Percentiles rank a stretch among this genome's conserved stretches.
Conservation (phyloP, 2,888 invertebrate species). For the Rhagophthalmus giganteus region DNA sequence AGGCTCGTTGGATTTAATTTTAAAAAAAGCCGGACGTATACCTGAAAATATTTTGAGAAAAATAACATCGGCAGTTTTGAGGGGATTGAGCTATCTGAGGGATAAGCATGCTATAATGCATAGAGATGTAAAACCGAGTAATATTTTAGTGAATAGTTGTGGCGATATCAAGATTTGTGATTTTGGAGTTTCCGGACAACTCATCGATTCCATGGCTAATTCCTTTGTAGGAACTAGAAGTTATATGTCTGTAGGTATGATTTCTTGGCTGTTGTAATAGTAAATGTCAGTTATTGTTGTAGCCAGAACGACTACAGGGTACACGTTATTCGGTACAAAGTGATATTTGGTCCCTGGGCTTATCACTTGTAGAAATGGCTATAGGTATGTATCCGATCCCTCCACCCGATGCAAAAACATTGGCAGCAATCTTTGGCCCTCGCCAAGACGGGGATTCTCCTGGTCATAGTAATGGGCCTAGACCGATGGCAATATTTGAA, state of each 20-base stretch:
- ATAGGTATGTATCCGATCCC: constrained; percentile 99
- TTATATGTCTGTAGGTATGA: constrained; percentile 94
- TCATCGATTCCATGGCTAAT: constrained; percentile 99
- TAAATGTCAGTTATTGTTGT: too few relatives aligned
- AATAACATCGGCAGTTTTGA: constrained; percentile 81
- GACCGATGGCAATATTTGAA: constrained; percentile 99
- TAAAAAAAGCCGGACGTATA: constrained; percentile 95
- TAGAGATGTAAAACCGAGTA: constrained; percentile 97
- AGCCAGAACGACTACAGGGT: constrained; percentile 98
- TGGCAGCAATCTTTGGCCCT: constrained; percentile 80
- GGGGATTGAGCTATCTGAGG: constrained; percentile 93
- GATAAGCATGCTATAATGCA: constrained; percentile 97
- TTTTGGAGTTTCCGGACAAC: constrained; percentile 98
- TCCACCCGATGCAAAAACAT: constrained; percentile 86
- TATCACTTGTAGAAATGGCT: constrained; percentile 98
- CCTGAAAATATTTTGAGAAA: constrained; percentile 90
- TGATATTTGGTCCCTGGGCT: constrained; percentile 97
- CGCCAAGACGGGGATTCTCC: constrained; percentile 69
- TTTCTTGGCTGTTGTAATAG: too few relatives aligned
- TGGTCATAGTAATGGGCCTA: constrained; percentile 74
- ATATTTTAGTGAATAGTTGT: constrained; percentile 95
- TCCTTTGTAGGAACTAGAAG: constrained; percentile 99
- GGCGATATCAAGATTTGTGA: constrained; percentile 99
- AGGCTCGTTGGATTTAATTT: constrained; percentile 93
- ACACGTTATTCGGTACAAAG: constrained; percentile 98